Evolutionary conservation across 2,888 invertebrate species (phyloP).

Genomic region (Lithophane semibrunnea): DNA sequence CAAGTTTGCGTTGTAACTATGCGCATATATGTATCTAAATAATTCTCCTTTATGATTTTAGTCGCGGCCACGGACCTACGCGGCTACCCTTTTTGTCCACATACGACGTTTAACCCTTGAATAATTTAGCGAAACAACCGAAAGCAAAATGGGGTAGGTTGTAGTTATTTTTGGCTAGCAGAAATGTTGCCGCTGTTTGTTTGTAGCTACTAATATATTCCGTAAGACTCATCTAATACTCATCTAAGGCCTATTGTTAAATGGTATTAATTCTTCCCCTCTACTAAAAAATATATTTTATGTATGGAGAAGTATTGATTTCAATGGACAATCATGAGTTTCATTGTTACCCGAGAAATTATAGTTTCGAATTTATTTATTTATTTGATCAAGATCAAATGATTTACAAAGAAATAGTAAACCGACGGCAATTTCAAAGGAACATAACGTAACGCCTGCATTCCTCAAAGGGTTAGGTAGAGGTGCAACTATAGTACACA

Average conservation of each 20-base stretch:
- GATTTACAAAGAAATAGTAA: not conserved
- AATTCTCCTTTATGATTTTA: slow-evolving; percentile 29
- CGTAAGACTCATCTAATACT: not conserved
- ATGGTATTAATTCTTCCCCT: not conserved
- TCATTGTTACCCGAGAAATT: not conserved
- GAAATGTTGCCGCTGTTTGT: not conserved
- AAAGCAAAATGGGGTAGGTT: not conserved
- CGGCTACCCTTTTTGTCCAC: slow-evolving; percentile 20
- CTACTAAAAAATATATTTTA: not conserved
- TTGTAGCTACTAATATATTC: not conserved
- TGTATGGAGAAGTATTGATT: not conserved
- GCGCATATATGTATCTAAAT: slow-evolving; percentile 40
- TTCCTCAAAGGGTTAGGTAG: too few relatives aligned
- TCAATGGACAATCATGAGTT: not conserved
- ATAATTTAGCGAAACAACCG: slow-evolving; percentile 29
- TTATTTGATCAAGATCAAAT: not conserved
- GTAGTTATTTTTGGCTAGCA: slow-evolving; percentile 18
- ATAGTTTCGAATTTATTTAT: not conserved
- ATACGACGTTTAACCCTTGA: slow-evolving; percentile 18
- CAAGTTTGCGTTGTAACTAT: slow-evolving; percentile 4
- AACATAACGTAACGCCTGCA: too few relatives aligned
- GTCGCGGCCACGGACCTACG: not conserved
- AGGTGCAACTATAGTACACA: too few relatives aligned
- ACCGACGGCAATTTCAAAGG: too few relatives aligned
- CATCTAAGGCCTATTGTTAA: not conserved